Conservation (phyloP, 2,888 invertebrate genomes). For the Silvanus unidentatus region DNA sequence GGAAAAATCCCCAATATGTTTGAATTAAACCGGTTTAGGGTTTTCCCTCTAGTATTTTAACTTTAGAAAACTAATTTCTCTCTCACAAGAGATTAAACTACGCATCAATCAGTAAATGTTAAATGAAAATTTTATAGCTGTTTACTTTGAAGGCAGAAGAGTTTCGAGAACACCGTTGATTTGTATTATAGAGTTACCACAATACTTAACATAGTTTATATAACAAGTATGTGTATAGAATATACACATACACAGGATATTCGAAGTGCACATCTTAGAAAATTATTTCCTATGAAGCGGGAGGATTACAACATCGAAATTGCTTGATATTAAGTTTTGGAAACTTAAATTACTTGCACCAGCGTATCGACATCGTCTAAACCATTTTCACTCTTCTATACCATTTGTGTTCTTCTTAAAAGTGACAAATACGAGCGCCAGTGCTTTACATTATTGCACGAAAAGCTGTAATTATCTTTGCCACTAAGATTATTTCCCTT, state of each 20-base stretch:
- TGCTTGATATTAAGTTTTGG: constrained; percentile 26
- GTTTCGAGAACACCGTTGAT: too few species aligned
- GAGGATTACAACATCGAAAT: constrained; percentile 27
- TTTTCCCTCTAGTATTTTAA: too few species aligned
- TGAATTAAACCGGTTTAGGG: too few species aligned
- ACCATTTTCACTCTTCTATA: neutral
- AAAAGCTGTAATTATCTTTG: neutral
- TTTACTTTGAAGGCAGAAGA: too few species aligned
- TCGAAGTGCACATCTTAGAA: constrained; percentile 1
- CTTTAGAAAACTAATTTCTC: too few species aligned
- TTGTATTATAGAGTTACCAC: too few species aligned
- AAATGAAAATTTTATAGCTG: too few species aligned
- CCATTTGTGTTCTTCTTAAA: neutral
- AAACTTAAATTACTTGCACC: constrained; percentile 29
- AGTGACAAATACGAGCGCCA: neutral
- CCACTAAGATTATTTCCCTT: neutral
- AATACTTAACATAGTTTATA: constrained; percentile 2
- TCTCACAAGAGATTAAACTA: too few species aligned
- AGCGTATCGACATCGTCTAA: constrained; percentile 11
- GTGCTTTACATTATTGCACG: neutral
- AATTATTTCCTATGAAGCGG: constrained; percentile 24
- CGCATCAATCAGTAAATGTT: too few species aligned
- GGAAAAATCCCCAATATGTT: too few species aligned
- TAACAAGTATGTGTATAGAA: neutral
- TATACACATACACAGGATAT: neutral